Conservation (phyloP, 1,140 invertebrate species). For the Zelostemma sp. region DNA sequence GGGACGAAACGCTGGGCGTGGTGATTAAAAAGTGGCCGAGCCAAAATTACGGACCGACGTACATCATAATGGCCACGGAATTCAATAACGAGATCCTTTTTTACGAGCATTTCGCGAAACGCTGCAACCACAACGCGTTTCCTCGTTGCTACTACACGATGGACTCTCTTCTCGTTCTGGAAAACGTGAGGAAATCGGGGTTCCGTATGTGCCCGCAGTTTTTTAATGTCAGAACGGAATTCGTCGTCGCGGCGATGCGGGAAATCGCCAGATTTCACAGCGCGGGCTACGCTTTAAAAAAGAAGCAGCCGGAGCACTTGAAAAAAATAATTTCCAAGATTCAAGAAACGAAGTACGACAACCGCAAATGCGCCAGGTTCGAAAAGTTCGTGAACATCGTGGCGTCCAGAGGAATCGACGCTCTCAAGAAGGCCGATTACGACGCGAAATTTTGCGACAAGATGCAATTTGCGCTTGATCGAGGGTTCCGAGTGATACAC, state of each 20-base stretch:
- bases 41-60: not conserved
- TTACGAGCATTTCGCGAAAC: constrained; percentile 21
- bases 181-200: constrained; percentile 22
- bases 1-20: constrained; percentile 4
- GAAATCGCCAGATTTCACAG: constrained; percentile 40
- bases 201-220: constrained; percentile 10
- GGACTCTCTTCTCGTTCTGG: constrained; percentile 13
- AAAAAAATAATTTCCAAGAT: constrained; percentile 15
- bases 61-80: constrained; percentile 8
- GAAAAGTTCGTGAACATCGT: constrained; percentile 12
- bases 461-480: constrained; percentile 12
- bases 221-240: constrained; percentile 18
- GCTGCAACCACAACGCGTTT: constrained; percentile 1
- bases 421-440: constrained; percentile 25
- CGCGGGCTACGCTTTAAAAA: constrained; percentile 29
- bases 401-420: constrained; percentile 15
- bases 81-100: constrained; percentile 40
- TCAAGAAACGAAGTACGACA: not conserved
- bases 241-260: constrained; percentile 23
- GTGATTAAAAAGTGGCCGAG: constrained; percentile 24
- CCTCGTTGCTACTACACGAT: constrained; percentile 17
- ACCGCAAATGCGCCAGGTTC: not conserved
- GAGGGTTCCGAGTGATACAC: constrained; percentile 11
- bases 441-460: constrained; percentile 30
- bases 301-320: constrained; percentile 18